Evolutionary conservation across 2,113 vertebrate species (phyloP).

Genomic region (Eudyptes chrysolophus): DNA sequence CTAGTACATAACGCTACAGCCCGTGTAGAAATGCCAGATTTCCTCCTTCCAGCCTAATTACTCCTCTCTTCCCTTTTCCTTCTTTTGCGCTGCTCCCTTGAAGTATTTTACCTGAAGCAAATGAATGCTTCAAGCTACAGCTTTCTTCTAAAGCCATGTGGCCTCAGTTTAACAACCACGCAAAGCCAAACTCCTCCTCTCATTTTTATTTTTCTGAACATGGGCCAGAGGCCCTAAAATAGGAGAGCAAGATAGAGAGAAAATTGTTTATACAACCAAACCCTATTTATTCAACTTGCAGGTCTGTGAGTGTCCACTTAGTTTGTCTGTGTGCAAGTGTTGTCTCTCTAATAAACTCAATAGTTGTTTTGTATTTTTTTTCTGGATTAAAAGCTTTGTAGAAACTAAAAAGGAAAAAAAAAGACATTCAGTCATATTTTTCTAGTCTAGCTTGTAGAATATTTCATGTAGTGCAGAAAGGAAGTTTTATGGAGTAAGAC

Average conservation of each 20-base stretch:
- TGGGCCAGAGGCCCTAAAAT: slow-evolving; percentile 19
- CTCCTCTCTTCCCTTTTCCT: background rate
- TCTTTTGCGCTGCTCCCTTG: background rate
- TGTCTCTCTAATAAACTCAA: slow-evolving; percentile 55
- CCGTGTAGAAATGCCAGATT: background rate
- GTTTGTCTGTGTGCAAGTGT: slow-evolving; percentile 57
- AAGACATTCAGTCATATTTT: slow-evolving; percentile 71
- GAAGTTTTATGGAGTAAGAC: slow-evolving; percentile 66
- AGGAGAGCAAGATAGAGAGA: slow-evolving; percentile 43
- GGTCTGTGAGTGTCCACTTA: slow-evolving; percentile 44
- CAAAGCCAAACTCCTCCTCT: slow-evolving; percentile 53
- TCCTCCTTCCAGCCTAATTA: background rate
- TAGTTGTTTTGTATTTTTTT: slow-evolving; percentile 70
- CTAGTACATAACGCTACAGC: background rate
- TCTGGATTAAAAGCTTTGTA: slow-evolving; percentile 68
- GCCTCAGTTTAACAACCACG: background rate
- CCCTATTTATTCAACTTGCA: slow-evolving; percentile 59
- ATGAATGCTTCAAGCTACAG: background rate
- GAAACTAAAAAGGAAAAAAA: slow-evolving; percentile 58
- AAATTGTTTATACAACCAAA: slow-evolving; percentile 39
- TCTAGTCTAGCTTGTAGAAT: slow-evolving; percentile 69
- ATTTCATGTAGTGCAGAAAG: slow-evolving; percentile 59
- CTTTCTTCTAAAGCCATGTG: background rate
- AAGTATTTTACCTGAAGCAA: slow-evolving; percentile 27
- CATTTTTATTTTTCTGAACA: slow-evolving; percentile 39